Evolutionary conservation across 1,140 invertebrate species (phyloP), one percentile per base, ranked within the genome.

Genomic region (Calycopis cecrops): DNA sequence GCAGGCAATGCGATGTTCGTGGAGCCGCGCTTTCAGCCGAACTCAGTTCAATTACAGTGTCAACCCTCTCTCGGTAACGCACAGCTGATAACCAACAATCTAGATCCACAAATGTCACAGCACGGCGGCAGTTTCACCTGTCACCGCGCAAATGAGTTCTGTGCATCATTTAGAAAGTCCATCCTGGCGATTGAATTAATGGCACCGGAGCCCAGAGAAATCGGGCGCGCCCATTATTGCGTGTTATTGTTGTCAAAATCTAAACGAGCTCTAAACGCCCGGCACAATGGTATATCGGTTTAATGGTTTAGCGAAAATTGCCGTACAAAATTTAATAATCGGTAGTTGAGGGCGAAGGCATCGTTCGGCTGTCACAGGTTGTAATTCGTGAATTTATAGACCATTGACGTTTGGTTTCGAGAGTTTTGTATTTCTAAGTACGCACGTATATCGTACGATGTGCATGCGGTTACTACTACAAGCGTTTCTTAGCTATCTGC

Each of bases 101-200:
- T 78, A 80, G 78, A 73, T 72, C 69, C 62, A 59, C 67, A 70
- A 76, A 77, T 77, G 79, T 76, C 71, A 75, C 62, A 75, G 68
- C 67, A 69, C 68, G 52, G 67, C 52, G 58, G 65, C 71, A 75
- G 72, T 81, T 76, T 81, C 75, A 76, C 78, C 79, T 76, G 78
- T 84, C 78, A 81, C 74, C 73, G 65, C 62, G 64, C 70, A 79
- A 84, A 81, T 84, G 73, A 78, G 73, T 73, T 81, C 78, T 70
- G 78, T 76, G 66, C 75, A 84, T 81, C 74, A 77, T 81, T 81
- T 79, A 81, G 78, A 81, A 81, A 83, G 76, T 73, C 70, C 63
- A 76, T 79, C 70, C 70, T 64, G 63, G 73, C 66, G 76, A 78
- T 74, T 73, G 73, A 77, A 74, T 77, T 76, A 75, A 75, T 78